Evolutionary conservation across 2,113 vertebrate genomes (phyloP).

Genomic region (Otocyon megalotis): DNA sequence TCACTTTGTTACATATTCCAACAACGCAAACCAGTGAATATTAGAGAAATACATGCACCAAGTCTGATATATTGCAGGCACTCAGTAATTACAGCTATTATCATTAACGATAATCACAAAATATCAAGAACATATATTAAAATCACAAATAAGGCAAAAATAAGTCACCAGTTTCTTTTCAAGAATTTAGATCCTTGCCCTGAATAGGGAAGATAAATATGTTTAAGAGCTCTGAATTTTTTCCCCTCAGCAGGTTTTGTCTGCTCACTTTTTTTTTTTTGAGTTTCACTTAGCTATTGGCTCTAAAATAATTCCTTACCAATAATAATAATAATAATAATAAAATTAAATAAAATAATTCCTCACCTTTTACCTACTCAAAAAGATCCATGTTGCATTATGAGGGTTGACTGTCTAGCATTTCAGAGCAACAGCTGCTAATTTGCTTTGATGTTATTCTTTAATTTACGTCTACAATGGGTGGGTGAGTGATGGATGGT

Average conservation of each 20-base stretch:
- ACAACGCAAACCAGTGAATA: background rate
- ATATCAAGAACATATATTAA: constrained; percentile 47
- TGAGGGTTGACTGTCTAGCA: background rate
- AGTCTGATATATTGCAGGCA: background rate
- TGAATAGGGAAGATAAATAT: constrained; percentile 17
- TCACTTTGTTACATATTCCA: background rate
- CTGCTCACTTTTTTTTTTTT: background rate
- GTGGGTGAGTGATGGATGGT: background rate
- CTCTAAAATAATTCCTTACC: background rate
- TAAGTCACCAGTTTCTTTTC: background rate
- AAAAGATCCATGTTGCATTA: background rate
- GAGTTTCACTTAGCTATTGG: background rate
- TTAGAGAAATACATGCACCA: background rate
- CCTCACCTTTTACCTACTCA: background rate
- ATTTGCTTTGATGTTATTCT: constrained; percentile 39
- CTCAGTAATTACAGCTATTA: constrained; percentile 4
- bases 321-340: too few relatives aligned
- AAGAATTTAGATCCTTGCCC: constrained; percentile 7
- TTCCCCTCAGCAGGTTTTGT: background rate
- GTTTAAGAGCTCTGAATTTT: background rate
- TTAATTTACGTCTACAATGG: background rate
- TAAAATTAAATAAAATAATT: constrained; percentile 27
- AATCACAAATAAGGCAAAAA: constrained; percentile 16
- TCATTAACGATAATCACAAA: background rate
- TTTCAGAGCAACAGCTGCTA: background rate